Evolutionary conservation across 2,113 vertebrate genomes (phyloP), one percentile per base, ranked within the genome.

Genomic region (Dromiciops gliroides): DNA sequence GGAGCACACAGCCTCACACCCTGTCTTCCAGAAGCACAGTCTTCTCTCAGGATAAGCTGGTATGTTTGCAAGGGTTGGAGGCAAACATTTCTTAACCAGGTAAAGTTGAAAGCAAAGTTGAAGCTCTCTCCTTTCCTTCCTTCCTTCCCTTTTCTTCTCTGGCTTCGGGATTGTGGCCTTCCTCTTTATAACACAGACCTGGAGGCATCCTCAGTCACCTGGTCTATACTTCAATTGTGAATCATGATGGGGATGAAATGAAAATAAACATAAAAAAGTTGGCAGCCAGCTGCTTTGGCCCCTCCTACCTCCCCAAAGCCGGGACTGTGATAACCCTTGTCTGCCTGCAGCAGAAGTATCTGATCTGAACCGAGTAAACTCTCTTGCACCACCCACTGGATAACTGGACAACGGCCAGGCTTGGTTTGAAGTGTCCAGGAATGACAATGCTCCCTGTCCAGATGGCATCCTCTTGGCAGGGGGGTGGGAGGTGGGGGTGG

Each of bases 321-420:
- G 83, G 92, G 37, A 67, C 0, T 31, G 44, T 0, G 92, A 93
- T 91, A 91, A 24, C 8, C 14, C 95, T 96, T 11, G 89, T 93
- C 88, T 0, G 56, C 1, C 51, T 91, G 89, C 44, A 22, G 67
- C 37, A 83, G 37, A 1, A 6, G 67, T 44, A 83, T 44, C 37
- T 0, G 16, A 83, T 83, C 67, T 44, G 19, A 44, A 83, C 37
- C 22, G 67, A 83, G 67, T 12, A 48, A n/a, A 89, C 95, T 97
- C 96, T 94, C 48, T 53, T 91, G 97, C 96, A 97, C 97, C 96
- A 91, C 97, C 95, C 50, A 0, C 96, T 97, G 97, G 96, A 96
- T 50, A 16, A 0, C 96, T 97, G 97, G 96, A 96, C 52, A 16
- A 4, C 0, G 0, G 67, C 93, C 95, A 93, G 93, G 95, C 48